Percentiles rank a stretch among this genome's conserved stretches.
phyloP scores from a whole-genome alignment of 2,888 invertebrate genomes.

The Embidobia sp. region DNA sequence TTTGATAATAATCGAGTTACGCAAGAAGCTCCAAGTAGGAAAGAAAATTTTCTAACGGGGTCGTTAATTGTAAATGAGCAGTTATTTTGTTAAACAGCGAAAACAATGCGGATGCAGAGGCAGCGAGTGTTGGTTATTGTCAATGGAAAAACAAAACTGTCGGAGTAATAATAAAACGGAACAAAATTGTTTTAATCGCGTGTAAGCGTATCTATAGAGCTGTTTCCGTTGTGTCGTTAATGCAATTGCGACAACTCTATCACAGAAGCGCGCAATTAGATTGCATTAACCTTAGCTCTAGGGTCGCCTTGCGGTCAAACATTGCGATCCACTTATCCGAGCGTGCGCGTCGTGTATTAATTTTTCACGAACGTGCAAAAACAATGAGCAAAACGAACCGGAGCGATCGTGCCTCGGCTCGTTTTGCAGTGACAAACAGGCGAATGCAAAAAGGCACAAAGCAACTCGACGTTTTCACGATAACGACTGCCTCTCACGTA shows the following conservation, averaged over 20 bases:
- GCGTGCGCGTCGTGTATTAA: background rate
- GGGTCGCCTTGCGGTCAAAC: constrained; percentile 28
- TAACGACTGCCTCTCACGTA: constrained; percentile 26
- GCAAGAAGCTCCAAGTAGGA: too few species aligned
- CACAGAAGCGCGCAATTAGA: constrained; percentile 31
- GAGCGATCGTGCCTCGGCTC: background rate
- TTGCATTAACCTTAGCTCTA: constrained; percentile 40
- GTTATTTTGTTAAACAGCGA: too few species aligned
- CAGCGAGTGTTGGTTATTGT: too few species aligned
- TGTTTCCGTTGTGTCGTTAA: constrained; percentile 15
- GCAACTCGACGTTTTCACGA: constrained; percentile 24
- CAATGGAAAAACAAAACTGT: too few species aligned
- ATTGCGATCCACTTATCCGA: constrained; percentile 18
- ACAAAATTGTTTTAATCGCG: background rate
- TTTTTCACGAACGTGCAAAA: constrained; percentile 16
- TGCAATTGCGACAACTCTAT: constrained; percentile 27
- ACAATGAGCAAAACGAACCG: background rate
- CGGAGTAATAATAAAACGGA: too few species aligned
- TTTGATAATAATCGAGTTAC: too few species aligned
- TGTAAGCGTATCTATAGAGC: background rate
- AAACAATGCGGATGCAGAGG: too few species aligned
- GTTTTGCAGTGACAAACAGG: background rate
- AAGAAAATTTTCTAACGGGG: too few species aligned
- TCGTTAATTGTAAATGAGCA: too few species aligned
- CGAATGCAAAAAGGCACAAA: constrained; percentile 2